Conservation (phyloP, 1,140 invertebrate species). For the Zelostemma sp. region DNA sequence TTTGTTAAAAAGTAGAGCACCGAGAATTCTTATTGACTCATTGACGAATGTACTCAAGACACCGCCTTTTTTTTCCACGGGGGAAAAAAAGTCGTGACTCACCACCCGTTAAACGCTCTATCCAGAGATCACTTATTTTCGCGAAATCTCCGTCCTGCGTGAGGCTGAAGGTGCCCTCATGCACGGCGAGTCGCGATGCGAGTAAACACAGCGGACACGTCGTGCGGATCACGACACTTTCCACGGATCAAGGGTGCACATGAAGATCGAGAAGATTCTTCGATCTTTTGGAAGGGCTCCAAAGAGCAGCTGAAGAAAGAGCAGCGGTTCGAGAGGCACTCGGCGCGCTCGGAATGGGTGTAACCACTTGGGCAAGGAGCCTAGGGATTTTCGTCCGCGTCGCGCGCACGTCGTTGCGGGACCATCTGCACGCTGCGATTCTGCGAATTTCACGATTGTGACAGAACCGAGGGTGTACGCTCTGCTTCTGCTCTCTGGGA, state of each 20-base stretch:
- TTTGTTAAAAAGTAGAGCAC: background rate
- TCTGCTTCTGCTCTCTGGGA: constrained; percentile 55
- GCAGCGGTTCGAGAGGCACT: constrained; percentile 30
- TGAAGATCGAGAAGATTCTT: background rate
- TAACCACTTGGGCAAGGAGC: constrained; percentile 29
- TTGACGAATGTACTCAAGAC: no score
- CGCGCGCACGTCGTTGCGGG: constrained; percentile 9
- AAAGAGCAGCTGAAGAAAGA: no score
- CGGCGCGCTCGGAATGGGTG: constrained; percentile 28
- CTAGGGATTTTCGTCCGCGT: constrained; percentile 26
- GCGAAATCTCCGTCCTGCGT: background rate
- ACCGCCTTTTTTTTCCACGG: background rate
- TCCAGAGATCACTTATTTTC: background rate
- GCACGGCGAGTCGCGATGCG: background rate
- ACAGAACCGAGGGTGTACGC: constrained; percentile 48
- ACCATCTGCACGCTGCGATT: constrained; percentile 58
- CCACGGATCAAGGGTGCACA: background rate
- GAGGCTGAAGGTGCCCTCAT: background rate
- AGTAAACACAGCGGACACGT: background rate
- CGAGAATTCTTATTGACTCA: background rate
- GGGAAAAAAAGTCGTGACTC: background rate
- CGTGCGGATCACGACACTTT: background rate
- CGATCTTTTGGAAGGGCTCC: constrained; percentile 22
- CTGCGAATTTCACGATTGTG: constrained; percentile 57
- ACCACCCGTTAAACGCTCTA: background rate